phyloP scores from a whole-genome alignment of 2,888 invertebrate genomes.

The Macaria notata region DNA sequence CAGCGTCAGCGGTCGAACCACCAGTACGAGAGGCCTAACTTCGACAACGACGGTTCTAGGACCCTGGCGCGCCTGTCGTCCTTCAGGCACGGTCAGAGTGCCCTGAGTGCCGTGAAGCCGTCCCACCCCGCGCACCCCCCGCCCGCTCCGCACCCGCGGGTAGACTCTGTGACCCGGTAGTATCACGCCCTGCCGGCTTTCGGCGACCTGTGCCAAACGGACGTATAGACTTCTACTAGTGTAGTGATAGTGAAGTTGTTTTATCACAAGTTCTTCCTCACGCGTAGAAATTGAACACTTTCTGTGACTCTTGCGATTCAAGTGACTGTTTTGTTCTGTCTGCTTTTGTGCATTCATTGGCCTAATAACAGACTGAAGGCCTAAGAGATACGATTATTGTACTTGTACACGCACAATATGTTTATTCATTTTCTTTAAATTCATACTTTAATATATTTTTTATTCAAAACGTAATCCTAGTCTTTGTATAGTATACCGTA shows the following conservation, averaged over 20 bases:
- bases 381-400: slow-evolving; percentile 11
- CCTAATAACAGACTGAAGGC: slow-evolving; percentile 16
- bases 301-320: slow-evolving; percentile 16
- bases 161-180: slow-evolving; percentile 78
- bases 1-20: slow-evolving; percentile 64
- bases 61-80: slow-evolving; percentile 70
- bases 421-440: slow-evolving; percentile 6
- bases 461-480: slow-evolving; percentile 64
- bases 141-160: slow-evolving; percentile 67
- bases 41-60: slow-evolving; percentile 65
- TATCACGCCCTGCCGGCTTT: slow-evolving; percentile 79
- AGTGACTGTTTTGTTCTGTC: slow-evolving; percentile 14
- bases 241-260: slow-evolving; percentile 55
- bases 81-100: slow-evolving; percentile 65
- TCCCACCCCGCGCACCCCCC: slow-evolving; percentile 64
- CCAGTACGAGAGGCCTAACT: slow-evolving; percentile 76
- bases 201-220: slow-evolving; percentile 81
- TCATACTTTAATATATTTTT: slow-evolving; percentile 39
- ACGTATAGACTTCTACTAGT: slow-evolving; percentile 65
- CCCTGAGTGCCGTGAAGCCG: slow-evolving; percentile 49
- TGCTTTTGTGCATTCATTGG: slow-evolving; percentile 21
- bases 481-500: slow-evolving; percentile 55
- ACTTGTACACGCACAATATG: slow-evolving; percentile 19
- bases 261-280: slow-evolving; percentile 67
- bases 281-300: slow-evolving; percentile 22